A percentile compares a stretch with the other conserved stretches of the same genome.
Evolutionary conservation across 1,140 invertebrate genomes (phyloP).

Genomic region (Pachyrhynchus sulphureomaculatus): DNA sequence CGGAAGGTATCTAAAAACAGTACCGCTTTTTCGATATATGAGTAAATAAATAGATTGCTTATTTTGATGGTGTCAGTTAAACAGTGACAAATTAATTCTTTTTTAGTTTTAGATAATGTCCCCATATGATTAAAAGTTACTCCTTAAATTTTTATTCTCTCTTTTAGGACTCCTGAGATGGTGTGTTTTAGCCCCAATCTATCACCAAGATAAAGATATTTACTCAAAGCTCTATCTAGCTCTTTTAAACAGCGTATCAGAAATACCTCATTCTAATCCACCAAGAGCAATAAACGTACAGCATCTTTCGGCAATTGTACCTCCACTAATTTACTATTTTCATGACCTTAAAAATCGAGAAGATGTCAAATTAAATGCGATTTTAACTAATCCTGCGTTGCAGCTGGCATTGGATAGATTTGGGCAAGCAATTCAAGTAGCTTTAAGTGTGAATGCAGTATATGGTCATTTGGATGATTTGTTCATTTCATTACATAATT

Average conservation of each 20-base stretch:
- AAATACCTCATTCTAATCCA: constrained; percentile 54
- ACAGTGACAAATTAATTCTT: too few species aligned
- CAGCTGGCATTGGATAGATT: constrained; percentile 68
- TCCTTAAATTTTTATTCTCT: too few species aligned
- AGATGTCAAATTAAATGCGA: constrained; percentile 44
- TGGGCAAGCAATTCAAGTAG: constrained; percentile 74
- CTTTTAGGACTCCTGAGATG: constrained; percentile 63
- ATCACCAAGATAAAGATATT: constrained; percentile 52
- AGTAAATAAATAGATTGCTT: too few species aligned
- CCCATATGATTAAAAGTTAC: too few species aligned
- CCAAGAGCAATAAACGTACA: constrained; percentile 61
- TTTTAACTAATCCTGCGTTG: constrained; percentile 38
- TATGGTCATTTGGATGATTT: constrained; percentile 71
- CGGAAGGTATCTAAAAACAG: too few species aligned
- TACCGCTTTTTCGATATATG: too few species aligned
- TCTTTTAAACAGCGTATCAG: constrained; percentile 61
- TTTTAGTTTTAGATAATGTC: too few species aligned
- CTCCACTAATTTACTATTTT: constrained; percentile 42
- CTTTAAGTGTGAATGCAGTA: constrained; percentile 69
- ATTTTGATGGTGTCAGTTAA: too few species aligned
- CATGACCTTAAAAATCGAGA: constrained; percentile 52
- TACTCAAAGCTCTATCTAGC: constrained; percentile 67
- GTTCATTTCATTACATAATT: constrained; percentile 56
- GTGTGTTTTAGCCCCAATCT: constrained; percentile 66
- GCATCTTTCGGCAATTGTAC: constrained; percentile 56